Conservation (phyloP, 53 echinoderm and acorn worm genomes). For the Paracentrotus lividus region DNA sequence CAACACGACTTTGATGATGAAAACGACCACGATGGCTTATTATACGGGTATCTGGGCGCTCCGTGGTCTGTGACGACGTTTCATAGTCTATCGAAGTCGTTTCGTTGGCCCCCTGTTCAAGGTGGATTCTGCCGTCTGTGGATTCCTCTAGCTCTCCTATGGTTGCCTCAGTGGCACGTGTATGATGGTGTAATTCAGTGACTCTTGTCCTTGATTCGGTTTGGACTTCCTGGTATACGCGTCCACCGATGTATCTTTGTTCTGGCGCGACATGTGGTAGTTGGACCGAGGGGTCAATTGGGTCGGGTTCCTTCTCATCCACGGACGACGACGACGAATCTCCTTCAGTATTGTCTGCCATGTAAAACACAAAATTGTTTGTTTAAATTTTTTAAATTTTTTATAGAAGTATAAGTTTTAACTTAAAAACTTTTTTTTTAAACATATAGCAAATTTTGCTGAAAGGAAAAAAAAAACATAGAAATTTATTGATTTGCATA, state of each 20-base stretch:
- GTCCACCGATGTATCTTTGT: conserved; percentile 24
- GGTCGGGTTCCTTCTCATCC: background rate
- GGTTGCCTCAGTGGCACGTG: background rate
- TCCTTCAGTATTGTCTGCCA: background rate
- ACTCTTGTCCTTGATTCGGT: background rate
- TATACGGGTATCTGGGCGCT: background rate
- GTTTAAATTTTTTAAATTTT: too few relatives aligned
- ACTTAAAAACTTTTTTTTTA: too few relatives aligned
- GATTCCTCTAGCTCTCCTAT: background rate
- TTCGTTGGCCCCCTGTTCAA: background rate
- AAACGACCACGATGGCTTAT: conserved; percentile 1
- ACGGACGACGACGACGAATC: background rate
- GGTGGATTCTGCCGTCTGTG: background rate
- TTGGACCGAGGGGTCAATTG: background rate
- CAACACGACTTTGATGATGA: conserved; percentile 17
- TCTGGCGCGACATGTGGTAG: conserved; percentile 21
- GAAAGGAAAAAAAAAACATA: too few relatives aligned
- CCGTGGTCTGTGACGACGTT: background rate
- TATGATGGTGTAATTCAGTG: background rate
- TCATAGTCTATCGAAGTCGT: background rate
- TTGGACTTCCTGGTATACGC: background rate
- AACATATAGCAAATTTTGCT: too few relatives aligned
- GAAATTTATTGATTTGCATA: too few relatives aligned
- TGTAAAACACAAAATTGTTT: too few relatives aligned
- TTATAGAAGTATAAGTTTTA: too few relatives aligned